A percentile compares a stretch with the other conserved stretches of the same genome.
Evolutionary conservation across 2,888 invertebrate genomes (phyloP).

Genomic region (Julus scanicus): DNA sequence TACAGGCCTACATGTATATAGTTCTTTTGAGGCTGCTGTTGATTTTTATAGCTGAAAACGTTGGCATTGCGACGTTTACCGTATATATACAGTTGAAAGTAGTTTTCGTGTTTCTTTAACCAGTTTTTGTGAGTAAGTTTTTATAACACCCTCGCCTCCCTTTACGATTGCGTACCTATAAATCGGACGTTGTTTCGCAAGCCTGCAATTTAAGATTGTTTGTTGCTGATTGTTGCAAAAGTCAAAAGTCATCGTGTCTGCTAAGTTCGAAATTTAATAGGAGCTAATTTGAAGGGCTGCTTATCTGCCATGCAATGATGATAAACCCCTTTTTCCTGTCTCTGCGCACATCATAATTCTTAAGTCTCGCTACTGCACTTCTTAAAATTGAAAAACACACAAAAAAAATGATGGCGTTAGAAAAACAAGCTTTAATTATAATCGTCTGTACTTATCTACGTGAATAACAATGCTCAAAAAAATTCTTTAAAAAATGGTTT

Average conservation of each 20-base stretch:
- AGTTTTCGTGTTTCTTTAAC: background rate
- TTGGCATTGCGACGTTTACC: background rate
- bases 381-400: background rate
- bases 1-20: background rate
- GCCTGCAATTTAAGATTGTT: background rate
- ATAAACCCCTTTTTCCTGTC: background rate
- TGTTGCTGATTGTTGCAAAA: background rate
- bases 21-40: background rate
- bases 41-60: background rate
- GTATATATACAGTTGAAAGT: background rate
- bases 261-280: constrained; percentile 2
- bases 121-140: background rate
- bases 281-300: constrained; percentile 39
- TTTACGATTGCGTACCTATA: background rate
- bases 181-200: background rate
- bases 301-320: background rate
- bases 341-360: background rate
- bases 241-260: constrained; percentile 1
- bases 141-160: background rate
- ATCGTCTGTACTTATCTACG: background rate
- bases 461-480: background rate
- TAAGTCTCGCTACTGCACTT: background rate
- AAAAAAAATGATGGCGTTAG: background rate
- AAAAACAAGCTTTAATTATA: background rate
- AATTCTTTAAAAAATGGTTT: background rate